A percentile compares a stretch with the other conserved stretches of the same genome.
These are phyloP conservation scores for Notocelia uddmanniana DNA, from an alignment of 2,888 invertebrate genomes.

Conservation along the genomic window DNA sequence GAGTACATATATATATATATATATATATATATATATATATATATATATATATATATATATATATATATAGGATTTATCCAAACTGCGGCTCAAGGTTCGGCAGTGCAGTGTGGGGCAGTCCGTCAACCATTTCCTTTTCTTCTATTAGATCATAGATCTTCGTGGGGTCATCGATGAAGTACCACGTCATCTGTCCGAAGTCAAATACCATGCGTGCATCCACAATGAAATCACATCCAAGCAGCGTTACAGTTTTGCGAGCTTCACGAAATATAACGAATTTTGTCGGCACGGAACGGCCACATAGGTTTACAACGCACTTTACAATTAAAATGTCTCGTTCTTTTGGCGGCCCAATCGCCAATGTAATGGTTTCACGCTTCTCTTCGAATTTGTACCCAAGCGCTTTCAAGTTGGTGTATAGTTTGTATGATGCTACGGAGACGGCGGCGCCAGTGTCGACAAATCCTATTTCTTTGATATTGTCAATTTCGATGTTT, in stretches of 20 bases:
- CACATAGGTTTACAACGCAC: neutral
- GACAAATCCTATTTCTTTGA: neutral
- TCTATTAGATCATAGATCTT: neutral
- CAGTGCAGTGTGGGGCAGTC: no score
- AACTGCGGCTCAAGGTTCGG: neutral
- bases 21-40: no score
- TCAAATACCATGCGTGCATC: neutral
- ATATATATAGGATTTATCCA: neutral
- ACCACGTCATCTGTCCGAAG: neutral
- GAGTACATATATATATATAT: neutral
- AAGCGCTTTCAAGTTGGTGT: slow-evolving; percentile 1
- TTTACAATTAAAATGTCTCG: slow-evolving; percentile 3
- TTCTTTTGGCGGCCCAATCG: neutral
- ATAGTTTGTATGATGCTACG: slow-evolving; percentile 10
- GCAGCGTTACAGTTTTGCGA: neutral
- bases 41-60: no score
- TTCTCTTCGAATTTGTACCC: slow-evolving; percentile 1
- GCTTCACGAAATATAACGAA: slow-evolving; percentile 5
- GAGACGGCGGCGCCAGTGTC: neutral
- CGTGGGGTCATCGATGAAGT: slow-evolving; percentile 4
- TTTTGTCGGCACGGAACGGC: neutral
- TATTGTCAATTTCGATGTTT: slow-evolving; percentile 7
- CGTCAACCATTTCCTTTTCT: neutral
- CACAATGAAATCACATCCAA: neutral
- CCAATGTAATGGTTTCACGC: neutral